Percentiles rank a stretch among this genome's conserved stretches.
phyloP scores from a whole-genome alignment of 2,113 vertebrate species.

The Odocoileus hemionus region DNA sequence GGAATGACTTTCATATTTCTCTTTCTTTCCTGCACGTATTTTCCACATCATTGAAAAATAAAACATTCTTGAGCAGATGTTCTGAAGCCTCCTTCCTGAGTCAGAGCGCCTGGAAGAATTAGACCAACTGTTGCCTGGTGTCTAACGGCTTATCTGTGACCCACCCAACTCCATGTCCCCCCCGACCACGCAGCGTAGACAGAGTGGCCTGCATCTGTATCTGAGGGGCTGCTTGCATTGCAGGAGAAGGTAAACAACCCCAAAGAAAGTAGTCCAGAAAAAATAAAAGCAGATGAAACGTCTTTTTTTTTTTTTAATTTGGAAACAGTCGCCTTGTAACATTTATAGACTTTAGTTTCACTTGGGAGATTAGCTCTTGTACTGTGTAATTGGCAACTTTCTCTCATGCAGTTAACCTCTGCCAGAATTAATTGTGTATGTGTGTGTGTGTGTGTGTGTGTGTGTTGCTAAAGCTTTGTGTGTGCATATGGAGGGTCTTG shows the following conservation, averaged over 20 bases:
- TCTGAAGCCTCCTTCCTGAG: slow-evolving; percentile 48
- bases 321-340: slow-evolving; percentile 5
- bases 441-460: neutral
- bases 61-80: slow-evolving; percentile 36
- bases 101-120: neutral
- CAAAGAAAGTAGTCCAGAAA: neutral
- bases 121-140: neutral
- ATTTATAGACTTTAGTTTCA: neutral
- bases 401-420: neutral
- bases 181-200: neutral
- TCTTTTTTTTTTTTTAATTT: neutral
- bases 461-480: neutral
- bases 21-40: slow-evolving; percentile 5
- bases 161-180: neutral
- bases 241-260: neutral
- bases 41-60: slow-evolving; percentile 51
- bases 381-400: neutral
- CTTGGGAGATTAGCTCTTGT: neutral
- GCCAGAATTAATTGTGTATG: neutral
- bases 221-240: neutral
- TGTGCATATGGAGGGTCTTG: rapidly evolving
- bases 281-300: slow-evolving; percentile 13
- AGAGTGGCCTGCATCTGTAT: neutral
- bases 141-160: slow-evolving; percentile 33
- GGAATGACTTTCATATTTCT: slow-evolving; percentile 46